Evolutionary conservation across 2,888 invertebrate genomes (phyloP).

Genomic region (Schizaphis graminum): DNA sequence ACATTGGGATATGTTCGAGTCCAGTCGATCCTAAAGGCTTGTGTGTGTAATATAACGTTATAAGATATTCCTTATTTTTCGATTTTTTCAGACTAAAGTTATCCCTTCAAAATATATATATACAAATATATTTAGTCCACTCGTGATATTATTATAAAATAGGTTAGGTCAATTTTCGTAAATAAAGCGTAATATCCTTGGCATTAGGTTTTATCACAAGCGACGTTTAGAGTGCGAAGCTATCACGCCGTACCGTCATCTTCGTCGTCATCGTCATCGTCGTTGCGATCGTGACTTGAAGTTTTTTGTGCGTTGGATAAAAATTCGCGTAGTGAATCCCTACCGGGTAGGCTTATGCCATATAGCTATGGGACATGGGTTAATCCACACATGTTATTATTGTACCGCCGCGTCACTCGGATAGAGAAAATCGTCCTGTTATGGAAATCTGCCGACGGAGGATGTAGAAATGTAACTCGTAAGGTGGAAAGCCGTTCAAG

Average conservation of each 20-base stretch:
- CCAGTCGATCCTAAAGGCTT: accelerated
- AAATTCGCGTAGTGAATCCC: background rate
- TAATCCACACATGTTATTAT: background rate
- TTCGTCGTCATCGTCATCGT: background rate
- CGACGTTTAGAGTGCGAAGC: background rate
- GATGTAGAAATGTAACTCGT: background rate
- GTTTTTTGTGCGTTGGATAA: background rate
- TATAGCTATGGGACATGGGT: background rate
- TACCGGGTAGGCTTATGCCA: background rate
- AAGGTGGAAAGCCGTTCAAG: background rate
- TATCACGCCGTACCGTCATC: background rate
- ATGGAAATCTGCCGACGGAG: background rate
- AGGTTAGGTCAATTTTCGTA: background rate
- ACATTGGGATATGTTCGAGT: background rate
- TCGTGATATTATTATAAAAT: background rate
- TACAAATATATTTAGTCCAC: background rate
- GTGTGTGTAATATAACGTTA: background rate
- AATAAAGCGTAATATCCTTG: background rate
- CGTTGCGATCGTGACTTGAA: background rate
- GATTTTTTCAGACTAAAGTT: background rate
- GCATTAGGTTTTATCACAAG: background rate
- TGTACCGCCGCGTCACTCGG: background rate
- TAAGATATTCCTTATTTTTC: background rate
- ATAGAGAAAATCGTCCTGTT: background rate
- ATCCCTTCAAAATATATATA: background rate